phyloP scores from a whole-genome alignment of 2,113 vertebrate species.

The Chionis minor region DNA sequence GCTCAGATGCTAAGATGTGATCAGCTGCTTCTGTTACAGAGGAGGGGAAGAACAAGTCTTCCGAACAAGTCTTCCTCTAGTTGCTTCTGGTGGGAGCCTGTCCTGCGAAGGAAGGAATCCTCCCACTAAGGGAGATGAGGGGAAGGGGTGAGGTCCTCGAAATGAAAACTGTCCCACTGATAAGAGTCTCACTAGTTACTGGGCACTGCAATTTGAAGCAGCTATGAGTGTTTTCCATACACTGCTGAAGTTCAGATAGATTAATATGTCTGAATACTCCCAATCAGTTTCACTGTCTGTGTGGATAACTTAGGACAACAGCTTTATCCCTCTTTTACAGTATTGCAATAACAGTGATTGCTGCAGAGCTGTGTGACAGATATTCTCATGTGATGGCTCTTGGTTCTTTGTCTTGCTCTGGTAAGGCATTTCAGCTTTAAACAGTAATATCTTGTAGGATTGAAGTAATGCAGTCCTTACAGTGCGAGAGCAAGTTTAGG shows the following conservation, averaged over 20 bases:
- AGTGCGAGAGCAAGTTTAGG: background rate
- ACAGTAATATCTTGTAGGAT: background rate
- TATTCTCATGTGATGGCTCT: fast-evolving
- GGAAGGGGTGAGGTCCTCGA: background rate
- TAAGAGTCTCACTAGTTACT: background rate
- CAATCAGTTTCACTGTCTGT: background rate
- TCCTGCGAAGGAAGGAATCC: background rate
- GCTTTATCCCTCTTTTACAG: background rate
- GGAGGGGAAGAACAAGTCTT: background rate
- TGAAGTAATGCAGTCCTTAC: background rate
- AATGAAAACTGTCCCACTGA: background rate
- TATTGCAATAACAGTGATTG: fast-evolving
- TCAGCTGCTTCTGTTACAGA: background rate
- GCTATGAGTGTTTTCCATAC: background rate
- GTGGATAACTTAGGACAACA: background rate
- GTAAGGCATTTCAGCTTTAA: background rate
- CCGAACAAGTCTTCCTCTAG: background rate
- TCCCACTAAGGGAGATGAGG: background rate
- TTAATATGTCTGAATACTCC: background rate
- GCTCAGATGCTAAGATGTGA: background rate
- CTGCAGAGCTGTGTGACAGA: background rate
- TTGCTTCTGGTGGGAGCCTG: background rate
- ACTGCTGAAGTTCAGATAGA: background rate
- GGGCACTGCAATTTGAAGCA: background rate
- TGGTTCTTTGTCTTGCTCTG: background rate